Evolutionary conservation across 2,888 invertebrate species (phyloP), one percentile per base, ranked within the genome.

Genomic region (Meliscaeva auricollis): DNA sequence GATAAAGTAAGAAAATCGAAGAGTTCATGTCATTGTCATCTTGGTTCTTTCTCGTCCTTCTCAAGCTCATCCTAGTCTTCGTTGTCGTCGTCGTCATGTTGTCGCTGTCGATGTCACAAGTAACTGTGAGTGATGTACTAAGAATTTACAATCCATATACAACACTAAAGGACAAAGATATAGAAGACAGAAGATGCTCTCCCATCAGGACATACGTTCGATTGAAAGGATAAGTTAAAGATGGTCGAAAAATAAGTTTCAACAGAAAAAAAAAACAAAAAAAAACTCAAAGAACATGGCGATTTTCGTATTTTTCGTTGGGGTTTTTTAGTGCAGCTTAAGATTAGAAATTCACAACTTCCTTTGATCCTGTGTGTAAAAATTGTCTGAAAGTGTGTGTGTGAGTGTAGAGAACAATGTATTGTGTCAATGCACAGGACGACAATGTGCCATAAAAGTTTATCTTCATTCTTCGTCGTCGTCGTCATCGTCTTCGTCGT

Each of bases 281-380:
- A 50, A 35, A 17, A 17, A 30, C 20, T 72, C 52, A 64, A 81
- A 73, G 84, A 79, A 84, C 79, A 79, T 76, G 72, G 79, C 79
- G 79, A 79, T 84, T 84, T 83, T 79, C 60, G 76, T 68, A 84
- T 79, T 85, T 76, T 85, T 80, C 80, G 76, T 68, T 72, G 26
- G 68, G 80, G 72, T 58, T 80, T 38, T 60, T 80, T 80, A 80
- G 35, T 50, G 68, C 76, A 85, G 84, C 72, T 82, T 85, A 85
- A 73, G 85, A 85, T 85, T 85, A 85, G 76, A 85, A 85, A 80
- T 85, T 85, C 85, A 81, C 68, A 85, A 85, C 81, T 85, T 85
- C 76, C 73, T 68, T 77, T 56, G 84, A 72, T 56, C 66, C 72
- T 62, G 62, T 17, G 17, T 17, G 13, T 15, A 1, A 13, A 50